Percentiles rank a stretch among this genome's conserved stretches.
Conservation (phyloP, 2,113 vertebrate species). For the Syngnathus scovelli region DNA sequence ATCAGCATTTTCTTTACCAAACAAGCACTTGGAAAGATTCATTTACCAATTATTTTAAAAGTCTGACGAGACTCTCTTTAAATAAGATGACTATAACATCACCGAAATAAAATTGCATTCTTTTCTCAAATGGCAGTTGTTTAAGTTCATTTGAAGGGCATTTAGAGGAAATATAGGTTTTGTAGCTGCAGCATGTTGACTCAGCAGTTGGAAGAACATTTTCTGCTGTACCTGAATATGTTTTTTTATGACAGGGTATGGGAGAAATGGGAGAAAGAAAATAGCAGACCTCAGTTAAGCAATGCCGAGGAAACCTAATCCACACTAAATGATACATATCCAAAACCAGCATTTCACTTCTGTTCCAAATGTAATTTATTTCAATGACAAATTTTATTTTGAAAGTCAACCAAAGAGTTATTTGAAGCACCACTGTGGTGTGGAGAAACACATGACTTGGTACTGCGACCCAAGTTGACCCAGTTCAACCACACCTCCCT, state of each 20-base stretch:
- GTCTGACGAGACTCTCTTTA: neutral
- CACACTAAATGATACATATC: neutral
- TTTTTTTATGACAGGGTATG: neutral
- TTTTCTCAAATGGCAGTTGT: neutral
- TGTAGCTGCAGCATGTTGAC: neutral
- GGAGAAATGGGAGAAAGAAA: neutral
- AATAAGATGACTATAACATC: neutral
- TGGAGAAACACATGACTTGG: neutral
- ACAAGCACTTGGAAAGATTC: neutral
- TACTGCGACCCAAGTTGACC: constrained; percentile 14
- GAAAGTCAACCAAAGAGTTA: neutral
- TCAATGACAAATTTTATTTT: neutral
- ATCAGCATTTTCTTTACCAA: neutral
- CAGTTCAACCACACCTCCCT: constrained; percentile 23
- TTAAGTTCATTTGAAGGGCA: neutral
- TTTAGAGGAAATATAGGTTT: neutral
- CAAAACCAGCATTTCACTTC: neutral
- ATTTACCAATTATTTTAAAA: neutral
- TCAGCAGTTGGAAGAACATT: neutral
- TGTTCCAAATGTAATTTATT: neutral
- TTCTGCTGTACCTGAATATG: neutral
- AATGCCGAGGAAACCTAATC: neutral
- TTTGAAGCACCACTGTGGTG: neutral
- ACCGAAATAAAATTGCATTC: neutral
- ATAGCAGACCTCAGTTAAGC: neutral